These are phyloP conservation scores for Rhagonycha lutea DNA, from an alignment of 2,888 invertebrate genomes.

Conservation along the genomic window DNA sequence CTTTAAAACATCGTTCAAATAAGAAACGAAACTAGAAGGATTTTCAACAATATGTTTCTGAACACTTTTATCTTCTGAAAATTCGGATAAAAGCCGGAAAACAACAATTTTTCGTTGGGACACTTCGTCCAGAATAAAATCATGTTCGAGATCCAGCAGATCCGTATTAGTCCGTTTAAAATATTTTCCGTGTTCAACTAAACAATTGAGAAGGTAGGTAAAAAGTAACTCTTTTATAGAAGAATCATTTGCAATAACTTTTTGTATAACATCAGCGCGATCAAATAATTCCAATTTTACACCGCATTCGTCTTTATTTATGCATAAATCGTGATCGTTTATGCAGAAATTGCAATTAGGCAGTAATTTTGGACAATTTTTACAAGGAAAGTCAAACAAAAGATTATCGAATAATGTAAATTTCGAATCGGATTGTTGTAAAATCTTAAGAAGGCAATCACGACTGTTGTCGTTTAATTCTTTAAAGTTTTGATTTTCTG, in stretches of 20 bases:
- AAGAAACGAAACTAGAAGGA: constrained; percentile 56
- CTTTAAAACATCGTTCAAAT: constrained; percentile 56
- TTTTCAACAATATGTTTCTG: constrained; percentile 55
- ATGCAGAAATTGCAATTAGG: constrained; percentile 42
- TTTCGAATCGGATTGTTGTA: constrained; percentile 33
- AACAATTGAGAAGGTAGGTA: constrained; percentile 51
- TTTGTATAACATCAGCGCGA: constrained; percentile 47
- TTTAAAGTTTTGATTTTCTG: constrained; percentile 43
- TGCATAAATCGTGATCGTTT: constrained; percentile 32
- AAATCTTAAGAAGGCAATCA: constrained; percentile 40
- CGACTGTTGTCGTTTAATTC: constrained; percentile 48
- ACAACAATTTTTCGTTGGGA: constrained; percentile 55
- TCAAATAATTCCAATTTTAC: constrained; percentile 39
- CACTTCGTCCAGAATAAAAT: constrained; percentile 44
- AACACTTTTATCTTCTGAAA: constrained; percentile 57
- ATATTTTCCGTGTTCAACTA: constrained; percentile 45
- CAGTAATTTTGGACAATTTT: constrained; percentile 38
- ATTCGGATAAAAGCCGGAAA: constrained; percentile 59
- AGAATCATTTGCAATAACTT: constrained; percentile 45
- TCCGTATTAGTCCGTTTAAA: constrained; percentile 42
- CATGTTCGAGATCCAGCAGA: constrained; percentile 53
- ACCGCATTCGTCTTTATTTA: constrained; percentile 33
- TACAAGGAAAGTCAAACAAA: constrained; percentile 44
- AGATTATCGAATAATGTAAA: constrained; percentile 45
- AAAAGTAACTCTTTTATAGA: constrained; percentile 49